Evolutionary conservation across 35 echinoderm and acorn worm genomes (phyloP).

Genomic region (Nesometra sesokonis): DNA sequence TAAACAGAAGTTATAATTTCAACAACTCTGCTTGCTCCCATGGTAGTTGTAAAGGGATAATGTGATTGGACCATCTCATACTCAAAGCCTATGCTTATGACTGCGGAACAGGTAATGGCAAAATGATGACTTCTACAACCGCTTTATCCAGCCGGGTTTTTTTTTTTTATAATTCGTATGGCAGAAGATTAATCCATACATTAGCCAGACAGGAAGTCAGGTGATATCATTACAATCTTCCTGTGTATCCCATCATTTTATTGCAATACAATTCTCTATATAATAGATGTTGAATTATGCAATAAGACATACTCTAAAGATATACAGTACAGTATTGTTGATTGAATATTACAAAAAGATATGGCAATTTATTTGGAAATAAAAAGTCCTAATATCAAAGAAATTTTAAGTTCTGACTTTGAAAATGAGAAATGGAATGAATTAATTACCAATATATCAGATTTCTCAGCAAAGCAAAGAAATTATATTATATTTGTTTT

Average conservation of each 20-base stretch:
- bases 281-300: no score
- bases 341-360: no score
- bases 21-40: not conserved
- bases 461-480: no score
- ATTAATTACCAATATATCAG: no score
- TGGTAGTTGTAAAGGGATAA: not conserved
- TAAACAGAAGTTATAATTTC: not conserved
- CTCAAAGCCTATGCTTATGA: not conserved
- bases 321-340: no score
- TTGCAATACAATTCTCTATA: not conserved
- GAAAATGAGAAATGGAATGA: no score
- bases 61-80: not conserved
- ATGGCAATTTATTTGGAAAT: no score
- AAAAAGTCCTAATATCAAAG: no score
- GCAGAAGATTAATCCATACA: not conserved
- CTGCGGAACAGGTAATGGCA: not conserved
- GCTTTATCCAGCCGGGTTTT: not conserved
- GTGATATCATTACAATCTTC: not conserved
- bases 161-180: not conserved
- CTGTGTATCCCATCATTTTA: not conserved
- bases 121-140: not conserved
- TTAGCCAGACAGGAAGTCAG: not conserved
- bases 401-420: no score
- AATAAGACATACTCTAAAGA: no score
- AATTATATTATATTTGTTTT: no score